Percentiles rank a stretch among this genome's conserved stretches.
These are phyloP conservation scores for Epirrhoe tristata DNA, from an alignment of 2,888 invertebrate genomes.

Conservation along the genomic window DNA sequence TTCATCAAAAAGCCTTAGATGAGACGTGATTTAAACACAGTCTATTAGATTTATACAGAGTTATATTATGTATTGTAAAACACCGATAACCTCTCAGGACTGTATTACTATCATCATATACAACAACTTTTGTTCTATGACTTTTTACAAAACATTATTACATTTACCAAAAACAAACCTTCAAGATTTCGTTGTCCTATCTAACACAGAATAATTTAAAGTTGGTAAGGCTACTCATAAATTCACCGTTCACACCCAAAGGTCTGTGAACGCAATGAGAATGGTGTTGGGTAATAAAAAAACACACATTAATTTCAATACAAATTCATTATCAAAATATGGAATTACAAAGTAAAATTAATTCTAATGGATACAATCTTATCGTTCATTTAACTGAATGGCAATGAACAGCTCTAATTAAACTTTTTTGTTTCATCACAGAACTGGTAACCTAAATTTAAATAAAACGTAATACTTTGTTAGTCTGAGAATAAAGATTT, in stretches of 20 bases:
- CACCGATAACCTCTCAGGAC: too few relatives aligned
- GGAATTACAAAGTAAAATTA: constrained; percentile 43
- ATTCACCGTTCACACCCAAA: neutral
- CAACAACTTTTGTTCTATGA: too few relatives aligned
- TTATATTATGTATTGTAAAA: too few relatives aligned
- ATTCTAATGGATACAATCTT: constrained; percentile 42
- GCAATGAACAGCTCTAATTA: constrained; percentile 55
- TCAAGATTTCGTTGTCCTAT: too few relatives aligned
- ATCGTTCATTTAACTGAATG: constrained; percentile 40
- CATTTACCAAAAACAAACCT: too few relatives aligned
- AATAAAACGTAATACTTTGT: constrained; percentile 23
- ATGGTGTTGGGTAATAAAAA: constrained; percentile 33
- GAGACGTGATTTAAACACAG: too few relatives aligned
- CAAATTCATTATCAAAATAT: constrained; percentile 47
- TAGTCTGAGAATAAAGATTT: constrained; percentile 15
- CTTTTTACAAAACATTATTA: too few relatives aligned
- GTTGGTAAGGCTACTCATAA: neutral
- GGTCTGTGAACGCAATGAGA: neutral
- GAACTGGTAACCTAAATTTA: constrained; percentile 66
- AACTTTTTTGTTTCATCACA: constrained; percentile 67
- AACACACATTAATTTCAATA: constrained; percentile 40
- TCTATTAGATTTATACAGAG: too few relatives aligned
- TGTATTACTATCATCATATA: too few relatives aligned
- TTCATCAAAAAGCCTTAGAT: too few relatives aligned
- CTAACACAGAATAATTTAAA: too few relatives aligned